A percentile compares a stretch with the other conserved stretches of the same genome.
These are phyloP conservation scores for Babyrousa celebensis DNA, from an alignment of 2,797 vertebrate genomes.

Conservation along the genomic window DNA sequence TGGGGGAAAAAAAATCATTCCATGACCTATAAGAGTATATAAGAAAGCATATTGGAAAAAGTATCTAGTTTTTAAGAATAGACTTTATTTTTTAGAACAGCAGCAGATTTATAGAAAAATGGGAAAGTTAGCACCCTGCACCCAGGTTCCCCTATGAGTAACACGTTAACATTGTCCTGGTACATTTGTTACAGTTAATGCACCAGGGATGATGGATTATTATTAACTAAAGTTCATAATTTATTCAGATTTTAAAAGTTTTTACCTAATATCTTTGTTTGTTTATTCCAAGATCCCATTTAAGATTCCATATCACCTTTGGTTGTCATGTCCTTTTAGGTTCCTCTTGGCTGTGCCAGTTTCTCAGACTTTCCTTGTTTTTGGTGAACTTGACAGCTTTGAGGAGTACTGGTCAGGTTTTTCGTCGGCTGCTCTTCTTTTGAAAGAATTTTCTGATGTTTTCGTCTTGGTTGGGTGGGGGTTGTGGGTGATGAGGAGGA, in stretches of 20 bases:
- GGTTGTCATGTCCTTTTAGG: accelerated
- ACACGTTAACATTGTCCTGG: accelerated
- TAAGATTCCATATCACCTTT: too few species aligned
- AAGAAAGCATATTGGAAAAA: background rate
- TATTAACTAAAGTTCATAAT: accelerated
- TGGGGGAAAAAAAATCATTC: background rate
- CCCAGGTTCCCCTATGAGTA: accelerated
- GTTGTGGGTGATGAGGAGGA: background rate
- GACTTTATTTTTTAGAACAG: background rate
- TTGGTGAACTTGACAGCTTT: background rate
- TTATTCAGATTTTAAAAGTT: too few species aligned
- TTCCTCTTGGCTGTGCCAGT: background rate
- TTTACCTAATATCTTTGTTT: background rate
- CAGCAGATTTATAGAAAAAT: background rate
- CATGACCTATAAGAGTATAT: accelerated
- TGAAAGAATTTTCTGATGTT: background rate
- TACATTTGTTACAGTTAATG: accelerated
- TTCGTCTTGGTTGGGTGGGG: background rate
- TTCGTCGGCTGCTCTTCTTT: background rate
- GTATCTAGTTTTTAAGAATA: background rate
- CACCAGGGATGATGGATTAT: accelerated
- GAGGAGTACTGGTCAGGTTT: background rate
- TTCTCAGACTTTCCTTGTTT: background rate
- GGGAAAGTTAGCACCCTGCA: accelerated
- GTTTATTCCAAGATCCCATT: background rate